These are phyloP conservation scores for Manacus vitellinus DNA, from an alignment of 2,113 vertebrate species.

Conservation along the genomic window DNA sequence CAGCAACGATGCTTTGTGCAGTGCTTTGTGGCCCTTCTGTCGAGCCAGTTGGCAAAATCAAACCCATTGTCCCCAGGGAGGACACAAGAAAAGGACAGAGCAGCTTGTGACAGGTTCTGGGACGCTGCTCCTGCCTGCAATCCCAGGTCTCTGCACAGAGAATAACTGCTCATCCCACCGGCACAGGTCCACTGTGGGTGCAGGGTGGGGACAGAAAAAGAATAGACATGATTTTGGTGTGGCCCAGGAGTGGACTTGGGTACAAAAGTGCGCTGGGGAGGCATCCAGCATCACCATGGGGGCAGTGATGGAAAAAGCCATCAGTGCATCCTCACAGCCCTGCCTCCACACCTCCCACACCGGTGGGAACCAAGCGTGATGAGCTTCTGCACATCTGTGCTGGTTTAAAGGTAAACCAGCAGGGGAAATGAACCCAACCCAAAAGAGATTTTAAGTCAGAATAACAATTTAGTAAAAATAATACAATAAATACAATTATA, in stretches of 20 bases:
- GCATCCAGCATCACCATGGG: not conserved
- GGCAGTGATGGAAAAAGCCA: not conserved
- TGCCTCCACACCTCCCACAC: not conserved
- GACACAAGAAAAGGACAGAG: not conserved
- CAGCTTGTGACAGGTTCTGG: not conserved
- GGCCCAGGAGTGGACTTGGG: not conserved
- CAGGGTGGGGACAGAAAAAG: not conserved
- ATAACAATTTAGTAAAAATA: too few relatives aligned
- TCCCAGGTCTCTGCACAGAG: accelerated
- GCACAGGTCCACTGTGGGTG: too few relatives aligned
- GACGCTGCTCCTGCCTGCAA: not conserved
- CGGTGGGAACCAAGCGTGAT: not conserved
- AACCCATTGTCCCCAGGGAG: not conserved
- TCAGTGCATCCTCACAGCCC: too few relatives aligned
- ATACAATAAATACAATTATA: too few relatives aligned
- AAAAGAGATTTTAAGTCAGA: too few relatives aligned
- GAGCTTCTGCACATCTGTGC: not conserved
- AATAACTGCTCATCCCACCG: not conserved
- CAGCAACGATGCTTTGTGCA: not conserved
- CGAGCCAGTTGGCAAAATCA: not conserved
- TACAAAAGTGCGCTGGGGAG: not conserved
- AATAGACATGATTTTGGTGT: not conserved
- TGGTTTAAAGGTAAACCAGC: too few relatives aligned
- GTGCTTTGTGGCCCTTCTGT: not conserved
- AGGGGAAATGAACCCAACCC: too few relatives aligned